phyloP scores from a whole-genome alignment of 23 tunicate genomes.

The Halocynthia roretzi region DNA sequence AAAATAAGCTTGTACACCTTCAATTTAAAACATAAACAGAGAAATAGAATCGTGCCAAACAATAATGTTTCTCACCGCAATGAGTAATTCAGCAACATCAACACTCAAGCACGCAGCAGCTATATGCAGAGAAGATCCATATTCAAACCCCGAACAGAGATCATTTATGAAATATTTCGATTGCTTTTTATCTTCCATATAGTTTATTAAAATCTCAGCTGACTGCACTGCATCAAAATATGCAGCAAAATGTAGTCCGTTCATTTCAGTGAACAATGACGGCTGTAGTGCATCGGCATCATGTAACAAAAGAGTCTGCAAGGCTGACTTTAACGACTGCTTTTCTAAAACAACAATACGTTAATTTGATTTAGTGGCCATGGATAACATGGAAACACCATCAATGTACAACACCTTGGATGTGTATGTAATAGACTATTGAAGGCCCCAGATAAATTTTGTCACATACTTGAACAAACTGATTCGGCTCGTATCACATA shows the following conservation, averaged over 20 bases:
- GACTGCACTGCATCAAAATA: constrained; percentile 40
- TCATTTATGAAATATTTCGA: too few species aligned
- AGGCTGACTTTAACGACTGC: neutral
- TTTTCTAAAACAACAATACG: neutral
- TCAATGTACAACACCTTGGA: neutral
- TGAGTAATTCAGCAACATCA: constrained; percentile 31
- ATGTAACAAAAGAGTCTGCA: constrained; percentile 12
- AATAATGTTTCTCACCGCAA: constrained; percentile 32
- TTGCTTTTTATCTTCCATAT: too few species aligned
- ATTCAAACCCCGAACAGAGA: constrained; percentile 51
- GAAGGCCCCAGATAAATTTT: too few species aligned
- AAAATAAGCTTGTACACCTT: too few species aligned
- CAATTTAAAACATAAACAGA: too few species aligned
- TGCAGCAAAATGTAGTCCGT: constrained; percentile 74
- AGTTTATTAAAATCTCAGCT: neutral
- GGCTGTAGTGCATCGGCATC: constrained; percentile 69
- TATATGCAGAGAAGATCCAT: constrained; percentile 69
- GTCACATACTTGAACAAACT: constrained; percentile 34
- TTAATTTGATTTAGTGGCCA: too few species aligned
- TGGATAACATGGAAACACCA: neutral
- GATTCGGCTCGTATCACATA: constrained; percentile 59
- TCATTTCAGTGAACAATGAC: constrained; percentile 55
- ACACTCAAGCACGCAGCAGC: constrained; percentile 50
- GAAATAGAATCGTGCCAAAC: neutral
- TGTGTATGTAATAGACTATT: neutral